Evolutionary conservation across 1,140 invertebrate genomes (phyloP), one percentile per base, ranked within the genome.

Genomic region (Hypsibius dujardini): DNA sequence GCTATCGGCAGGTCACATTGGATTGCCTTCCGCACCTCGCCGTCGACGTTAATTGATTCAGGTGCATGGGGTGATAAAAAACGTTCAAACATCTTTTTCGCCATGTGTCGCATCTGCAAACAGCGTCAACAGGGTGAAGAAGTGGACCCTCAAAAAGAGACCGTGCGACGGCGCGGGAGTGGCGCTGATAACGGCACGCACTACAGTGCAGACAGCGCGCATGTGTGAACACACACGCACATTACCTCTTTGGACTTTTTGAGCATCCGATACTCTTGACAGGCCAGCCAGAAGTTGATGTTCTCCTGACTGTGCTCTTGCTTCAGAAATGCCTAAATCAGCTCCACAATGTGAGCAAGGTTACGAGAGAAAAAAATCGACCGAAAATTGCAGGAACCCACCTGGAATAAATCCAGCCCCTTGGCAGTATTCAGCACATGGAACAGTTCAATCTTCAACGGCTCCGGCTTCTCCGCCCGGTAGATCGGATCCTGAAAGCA

Each of bases 291-390:
- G 74, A 85, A 85, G 73, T 85, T 84, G 45, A 85, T 79, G 75
- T 85, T 85, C 75, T 85, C 84, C 73, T 85, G 83, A 76, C 83
- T 84, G 74, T 83, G 84, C 75, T 86, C 84, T 0, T 83, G 80
- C 71, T 81, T 79, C 1, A 85, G 76, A 74, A 85, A 85, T 3
- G 82, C 83, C 47, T 79, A 56, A 7, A 7, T 7, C 7, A n/a
- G n/a, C 50, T 7, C 7, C 7, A 56, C 50, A 56, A 7, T n/a
- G 50, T 56, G 50, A 56, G 7, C 50, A 56, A 7, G 50, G n/a
- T 7, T 7, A 56, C n/a, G n/a, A 7, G 50, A 56, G 7, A 7
- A n/a, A 56, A 56, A 56, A n/a, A 56, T 56, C 50, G n/a, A 56
- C 50, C n/a, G 50, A 56, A n/a, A 56, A n/a, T 56, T 7, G 7